A percentile compares a stretch with the other conserved stretches of the same genome.
Evolutionary conservation across 2,888 invertebrate genomes (phyloP).

Genomic region (Rhabditoides inermis): DNA sequence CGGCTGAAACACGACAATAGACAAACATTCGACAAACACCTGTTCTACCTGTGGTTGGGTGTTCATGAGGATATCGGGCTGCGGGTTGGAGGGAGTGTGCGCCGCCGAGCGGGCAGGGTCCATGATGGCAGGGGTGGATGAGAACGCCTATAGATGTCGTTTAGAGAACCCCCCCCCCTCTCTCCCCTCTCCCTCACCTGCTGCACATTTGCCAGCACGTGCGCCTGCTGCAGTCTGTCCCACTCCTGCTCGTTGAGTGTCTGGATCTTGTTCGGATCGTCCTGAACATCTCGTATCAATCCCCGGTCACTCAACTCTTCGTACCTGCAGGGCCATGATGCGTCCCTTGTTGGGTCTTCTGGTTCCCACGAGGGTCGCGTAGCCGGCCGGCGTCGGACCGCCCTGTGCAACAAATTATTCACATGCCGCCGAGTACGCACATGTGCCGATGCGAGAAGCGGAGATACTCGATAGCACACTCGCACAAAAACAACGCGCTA

Average conservation of each 20-base stretch:
- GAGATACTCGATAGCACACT: too few species aligned
- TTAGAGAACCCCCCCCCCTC: not conserved
- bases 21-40: not conserved
- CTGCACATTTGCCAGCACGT: slow-evolving; percentile 80
- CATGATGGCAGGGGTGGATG: slow-evolving; percentile 28
- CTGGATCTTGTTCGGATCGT: slow-evolving; percentile 53
- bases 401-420: too few species aligned
- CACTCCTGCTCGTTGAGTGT: slow-evolving; percentile 68
- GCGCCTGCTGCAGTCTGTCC: slow-evolving; percentile 80
- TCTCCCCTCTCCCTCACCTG: slow-evolving; percentile 65
- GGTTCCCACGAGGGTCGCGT: slow-evolving; percentile 29
- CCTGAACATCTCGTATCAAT: slow-evolving; percentile 29
- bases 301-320: too few species aligned
- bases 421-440: too few species aligned
- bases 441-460: too few species aligned
- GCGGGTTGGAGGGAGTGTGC: too few species aligned
- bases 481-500: too few species aligned
- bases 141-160: too few species aligned
- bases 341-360: slow-evolving; percentile 48
- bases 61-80: slow-evolving; percentile 12
- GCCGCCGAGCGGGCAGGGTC: too few species aligned
- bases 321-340: slow-evolving; percentile 34
- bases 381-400: slow-evolving; percentile 13
- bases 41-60: slow-evolving; percentile 1
- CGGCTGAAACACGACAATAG: too few species aligned